Percentiles rank a stretch among this genome's conserved stretches.
These are phyloP conservation scores for Melanotaenia parkinsoni DNA, from an alignment of 2,797 vertebrate genomes.

Conservation along the genomic window DNA sequence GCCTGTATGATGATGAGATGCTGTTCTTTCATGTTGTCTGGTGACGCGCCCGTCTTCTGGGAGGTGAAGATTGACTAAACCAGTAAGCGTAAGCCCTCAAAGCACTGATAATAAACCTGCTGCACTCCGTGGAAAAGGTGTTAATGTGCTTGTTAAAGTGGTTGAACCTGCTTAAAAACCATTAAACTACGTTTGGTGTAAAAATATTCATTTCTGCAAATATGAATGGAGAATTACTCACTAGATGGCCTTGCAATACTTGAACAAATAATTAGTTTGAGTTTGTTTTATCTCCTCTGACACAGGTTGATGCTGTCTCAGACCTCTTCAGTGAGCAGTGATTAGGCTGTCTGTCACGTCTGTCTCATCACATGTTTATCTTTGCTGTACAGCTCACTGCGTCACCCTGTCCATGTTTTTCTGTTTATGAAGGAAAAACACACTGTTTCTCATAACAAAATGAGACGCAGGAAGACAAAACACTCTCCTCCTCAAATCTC, in stretches of 20 bases:
- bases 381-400: neutral
- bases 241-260: too few species aligned
- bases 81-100: neutral
- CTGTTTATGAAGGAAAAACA: neutral
- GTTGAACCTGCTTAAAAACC: too few species aligned
- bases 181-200: too few species aligned
- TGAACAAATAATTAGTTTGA: too few species aligned
- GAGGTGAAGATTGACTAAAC: neutral
- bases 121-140: too few species aligned
- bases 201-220: too few species aligned
- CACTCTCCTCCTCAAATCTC: slow-evolving; percentile 13
- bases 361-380: neutral
- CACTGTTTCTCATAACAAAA: slow-evolving; percentile 14
- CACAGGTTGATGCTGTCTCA: neutral
- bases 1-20: neutral
- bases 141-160: too few species aligned
- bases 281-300: neutral
- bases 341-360: slow-evolving; percentile 2
- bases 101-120: neutral
- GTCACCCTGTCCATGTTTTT: neutral
- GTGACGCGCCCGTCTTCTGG: neutral
- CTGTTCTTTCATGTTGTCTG: neutral
- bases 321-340: neutral
- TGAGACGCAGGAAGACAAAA: slow-evolving; percentile 21
- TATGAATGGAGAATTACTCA: too few species aligned